Base-by-base conservation (phyloP, 2,888 invertebrate genomes). In the Amphipyra tragopoginis region DNA sequence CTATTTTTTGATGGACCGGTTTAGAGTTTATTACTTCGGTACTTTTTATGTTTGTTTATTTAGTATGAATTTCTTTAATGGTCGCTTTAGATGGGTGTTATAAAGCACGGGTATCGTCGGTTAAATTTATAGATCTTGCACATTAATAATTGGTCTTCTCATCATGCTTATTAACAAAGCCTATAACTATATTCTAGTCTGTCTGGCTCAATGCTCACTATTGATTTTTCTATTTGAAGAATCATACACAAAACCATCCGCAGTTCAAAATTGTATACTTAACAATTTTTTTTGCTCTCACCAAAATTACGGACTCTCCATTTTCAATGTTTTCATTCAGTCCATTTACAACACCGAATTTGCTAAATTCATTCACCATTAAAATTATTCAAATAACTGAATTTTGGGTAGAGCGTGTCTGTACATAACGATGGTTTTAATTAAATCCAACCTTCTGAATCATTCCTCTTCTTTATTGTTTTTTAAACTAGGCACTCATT, bases 401-500 rank as follows among this genome's bases (percentile, higher is more conserved):
- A 48, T 62, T 67, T 58, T 10, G 14, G 52, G 33, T 49, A 39
- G 57, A 34, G 36, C 61, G 54, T 66, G 55, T 43, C 48, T 4
- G 21, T 48, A 58, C 77, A 75, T 65, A 65, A 60, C 53, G 40
- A 68, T 47, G 45, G 44, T 77, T 74, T 21, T 75, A 72, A 75
- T 77, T 72, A 72, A 77, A 69, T 54, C 50, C 29, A 40, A 0
- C 49, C 36, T 34, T 39, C 7, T 53, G 53, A 58, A 76, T 57
- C 64, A 57, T 69, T 61, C 21, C 13, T 64, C 47, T 45, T 55
- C 21, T 67, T 55, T 67, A 66, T 69, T 73, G 64, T 65, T 74
- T 79, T 63, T 72, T 60, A 65, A 64, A 77, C 66, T 73, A 69
- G 56, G 57, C 49, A 36, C 38, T 59, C 66, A 63, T 68, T 76